phyloP scores from a whole-genome alignment of 2,797 vertebrate genomes.

The Bovichtus variegatus region DNA sequence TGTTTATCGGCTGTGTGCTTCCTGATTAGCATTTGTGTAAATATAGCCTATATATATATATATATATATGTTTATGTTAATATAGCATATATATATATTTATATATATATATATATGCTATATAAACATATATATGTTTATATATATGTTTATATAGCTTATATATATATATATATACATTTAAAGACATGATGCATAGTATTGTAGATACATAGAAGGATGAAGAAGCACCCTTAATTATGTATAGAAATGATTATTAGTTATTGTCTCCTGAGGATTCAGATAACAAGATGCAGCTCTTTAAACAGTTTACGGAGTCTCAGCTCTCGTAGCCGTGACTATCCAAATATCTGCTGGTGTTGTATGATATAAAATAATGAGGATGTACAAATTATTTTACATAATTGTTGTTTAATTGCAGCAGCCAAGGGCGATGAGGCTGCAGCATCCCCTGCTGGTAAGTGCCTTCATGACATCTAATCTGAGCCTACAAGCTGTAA shows the following conservation, averaged over 20 bases:
- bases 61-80: too few relatives aligned
- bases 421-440: conserved; percentile 70
- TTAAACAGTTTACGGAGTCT: conserved; percentile 52
- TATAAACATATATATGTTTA: too few relatives aligned
- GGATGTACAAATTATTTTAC: conserved; percentile 71
- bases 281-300: conserved; percentile 56
- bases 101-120: too few relatives aligned
- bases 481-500: conserved; percentile 40
- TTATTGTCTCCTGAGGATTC: conserved; percentile 49
- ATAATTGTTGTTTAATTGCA: conserved; percentile 80
- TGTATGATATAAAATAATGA: conserved; percentile 65
- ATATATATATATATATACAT: background rate
- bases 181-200: background rate
- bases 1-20: background rate
- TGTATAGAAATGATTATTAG: conserved; percentile 32
- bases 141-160: too few relatives aligned
- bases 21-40: background rate
- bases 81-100: background rate
- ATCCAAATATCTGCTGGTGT: conserved; percentile 48
- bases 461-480: conserved; percentile 59
- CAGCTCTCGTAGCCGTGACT: conserved; percentile 38
- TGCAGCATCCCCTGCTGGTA: conserved; percentile 82
- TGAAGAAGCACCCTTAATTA: conserved; percentile 31
- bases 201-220: conserved; percentile 13
- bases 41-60: background rate